Conservation (phyloP, 2,113 vertebrate species). For the Hyaena hyaena region DNA sequence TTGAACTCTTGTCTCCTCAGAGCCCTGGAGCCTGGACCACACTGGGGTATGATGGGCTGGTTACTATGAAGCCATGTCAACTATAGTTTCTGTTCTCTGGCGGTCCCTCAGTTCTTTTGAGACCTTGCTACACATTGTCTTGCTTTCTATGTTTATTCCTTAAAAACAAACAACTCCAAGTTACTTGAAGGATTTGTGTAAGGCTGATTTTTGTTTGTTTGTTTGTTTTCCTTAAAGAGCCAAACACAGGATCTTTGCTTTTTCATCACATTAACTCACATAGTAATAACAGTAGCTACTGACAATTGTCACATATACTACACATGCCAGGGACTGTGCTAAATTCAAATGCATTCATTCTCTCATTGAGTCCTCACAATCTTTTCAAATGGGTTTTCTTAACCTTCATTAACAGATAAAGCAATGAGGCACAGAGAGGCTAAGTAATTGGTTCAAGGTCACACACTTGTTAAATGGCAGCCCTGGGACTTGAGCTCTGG, state of each 20-base stretch:
- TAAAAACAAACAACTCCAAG: not conserved
- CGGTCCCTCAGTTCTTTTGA: not conserved
- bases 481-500: not conserved
- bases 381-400: not conserved
- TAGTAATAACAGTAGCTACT: not conserved
- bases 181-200: not conserved
- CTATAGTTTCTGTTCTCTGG: not conserved
- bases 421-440: not conserved
- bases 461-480: not conserved
- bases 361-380: not conserved
- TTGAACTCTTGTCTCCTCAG: not conserved
- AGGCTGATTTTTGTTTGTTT: not conserved
- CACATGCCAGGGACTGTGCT: not conserved
- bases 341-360: not conserved
- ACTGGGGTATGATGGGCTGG: not conserved
- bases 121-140: not conserved
- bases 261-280: not conserved
- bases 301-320: not conserved
- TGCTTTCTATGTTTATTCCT: not conserved
- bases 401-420: not conserved
- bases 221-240: not conserved
- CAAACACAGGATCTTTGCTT: not conserved
- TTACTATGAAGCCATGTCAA: not conserved
- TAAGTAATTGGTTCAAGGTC: not conserved
- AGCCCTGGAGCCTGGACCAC: not conserved